Base-by-base conservation (phyloP, 2,113 vertebrate genomes). In the Triplophysa siluroides region DNA sequence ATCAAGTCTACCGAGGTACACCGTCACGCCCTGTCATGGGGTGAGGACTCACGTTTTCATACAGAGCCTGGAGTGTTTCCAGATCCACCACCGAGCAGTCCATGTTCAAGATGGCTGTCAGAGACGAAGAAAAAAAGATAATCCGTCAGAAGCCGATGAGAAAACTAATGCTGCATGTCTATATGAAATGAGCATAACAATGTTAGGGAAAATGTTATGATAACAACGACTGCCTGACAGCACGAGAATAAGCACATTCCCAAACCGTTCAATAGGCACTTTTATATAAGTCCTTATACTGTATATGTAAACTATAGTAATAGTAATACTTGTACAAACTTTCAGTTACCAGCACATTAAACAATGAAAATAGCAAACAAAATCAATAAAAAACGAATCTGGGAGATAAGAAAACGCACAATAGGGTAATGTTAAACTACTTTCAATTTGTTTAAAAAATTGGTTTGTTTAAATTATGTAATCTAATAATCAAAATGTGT, bases 21-120 rank as follows among this genome's bases (percentile, higher is more conserved):
- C 8, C 0, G 11, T 26, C 76, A 62, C 29, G 50, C 69, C 54
- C 24, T 60, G 47, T 76, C 63, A 67, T 50, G 18, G 47, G 63
- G 19, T 38, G 24, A 21, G 62, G 52, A 69, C 97, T 98, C 91
- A 98, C 97, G 85, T 98, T 99, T 89, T 98, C 96, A 91, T 97
- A 98, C 24, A 99, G 92, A 47, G 96, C 96, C 90, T 99, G 97
- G 83, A 99, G 95, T 1, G 96, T 99, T 91, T 99, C 97, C 89
- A 98, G 89, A 85, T 99, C 97, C 87, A 99, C 97, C 68, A 98
- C 93, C 14, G 93, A 89, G 88, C 96, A 96, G 92, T 99, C 97
- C 95, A 99, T 95, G 90, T 97, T 97, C 91, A 98, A 93, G 89
- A 99, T 92, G 87, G 97, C 97, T 99, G 88, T 78, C 63, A 38